These are phyloP conservation scores for Oriolus oriolus DNA, from an alignment of 2,113 vertebrate species.

Conservation along the genomic window DNA sequence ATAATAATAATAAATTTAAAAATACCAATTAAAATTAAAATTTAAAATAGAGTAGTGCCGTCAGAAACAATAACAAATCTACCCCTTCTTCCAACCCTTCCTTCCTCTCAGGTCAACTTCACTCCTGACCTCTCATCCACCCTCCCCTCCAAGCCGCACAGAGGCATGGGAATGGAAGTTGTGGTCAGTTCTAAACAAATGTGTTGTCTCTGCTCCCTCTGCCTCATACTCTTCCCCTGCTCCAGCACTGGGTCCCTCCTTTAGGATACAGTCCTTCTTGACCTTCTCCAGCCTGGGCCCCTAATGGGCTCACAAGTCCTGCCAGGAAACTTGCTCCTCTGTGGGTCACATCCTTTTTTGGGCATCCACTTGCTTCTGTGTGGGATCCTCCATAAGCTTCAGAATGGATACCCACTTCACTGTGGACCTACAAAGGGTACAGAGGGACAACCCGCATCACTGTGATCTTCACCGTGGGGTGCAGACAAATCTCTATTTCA, in stretches of 20 bases:
- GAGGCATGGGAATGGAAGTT: background rate
- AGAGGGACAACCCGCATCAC: background rate
- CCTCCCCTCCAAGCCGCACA: background rate
- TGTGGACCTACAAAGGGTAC: background rate
- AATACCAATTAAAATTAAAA: background rate
- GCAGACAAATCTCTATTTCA: background rate
- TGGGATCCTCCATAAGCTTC: background rate
- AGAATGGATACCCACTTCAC: background rate
- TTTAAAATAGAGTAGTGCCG: too few species aligned
- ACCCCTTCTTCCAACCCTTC: background rate
- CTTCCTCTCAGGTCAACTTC: background rate
- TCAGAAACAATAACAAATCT: background rate
- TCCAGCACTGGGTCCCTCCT: accelerated
- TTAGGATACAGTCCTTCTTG: background rate
- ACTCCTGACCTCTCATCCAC: background rate
- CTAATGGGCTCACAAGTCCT: background rate
- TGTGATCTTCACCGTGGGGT: background rate
- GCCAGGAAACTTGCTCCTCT: background rate
- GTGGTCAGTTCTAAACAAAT: background rate
- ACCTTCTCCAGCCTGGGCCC: background rate
- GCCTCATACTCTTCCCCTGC: background rate
- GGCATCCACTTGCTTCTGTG: background rate
- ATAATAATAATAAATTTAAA: too few species aligned
- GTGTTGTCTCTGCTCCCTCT: background rate
- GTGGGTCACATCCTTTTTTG: background rate